Conservation (phyloP, 2,113 vertebrate species). For the Ictalurus furcatus region DNA sequence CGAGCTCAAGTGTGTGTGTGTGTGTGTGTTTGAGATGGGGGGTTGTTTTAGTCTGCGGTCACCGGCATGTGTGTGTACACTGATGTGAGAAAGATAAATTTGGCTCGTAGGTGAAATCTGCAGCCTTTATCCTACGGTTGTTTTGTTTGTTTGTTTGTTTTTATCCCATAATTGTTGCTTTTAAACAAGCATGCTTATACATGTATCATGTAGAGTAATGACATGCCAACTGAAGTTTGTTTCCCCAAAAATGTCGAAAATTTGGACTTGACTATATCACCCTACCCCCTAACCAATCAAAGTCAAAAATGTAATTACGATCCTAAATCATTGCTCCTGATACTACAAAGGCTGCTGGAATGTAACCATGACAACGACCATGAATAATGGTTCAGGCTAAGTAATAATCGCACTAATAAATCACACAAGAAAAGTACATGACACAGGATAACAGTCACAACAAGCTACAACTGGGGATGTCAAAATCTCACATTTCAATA, state of each 20-base stretch:
- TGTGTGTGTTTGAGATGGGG: not conserved
- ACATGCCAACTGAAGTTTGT: not conserved
- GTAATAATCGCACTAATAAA: not conserved
- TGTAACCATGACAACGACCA: not conserved
- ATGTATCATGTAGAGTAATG: not conserved
- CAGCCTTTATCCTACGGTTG: not conserved
- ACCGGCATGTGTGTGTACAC: not conserved
- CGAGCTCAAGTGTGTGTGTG: not conserved
- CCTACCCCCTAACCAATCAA: not conserved
- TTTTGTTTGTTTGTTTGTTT: not conserved
- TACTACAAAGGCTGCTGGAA: not conserved
- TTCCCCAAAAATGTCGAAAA: not conserved
- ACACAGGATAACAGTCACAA: not conserved
- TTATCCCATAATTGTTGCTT: not conserved
- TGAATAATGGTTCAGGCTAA: too few relatives aligned
- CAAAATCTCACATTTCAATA: not conserved
- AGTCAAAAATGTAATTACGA: too few relatives aligned
- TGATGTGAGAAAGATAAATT: not conserved
- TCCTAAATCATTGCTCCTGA: not conserved
- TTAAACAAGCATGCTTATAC: not conserved
- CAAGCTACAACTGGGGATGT: not conserved
- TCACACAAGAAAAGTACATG: not conserved
- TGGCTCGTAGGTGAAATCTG: not conserved
- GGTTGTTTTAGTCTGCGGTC: not conserved
- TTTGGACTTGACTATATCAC: not conserved